A percentile compares a stretch with the other conserved stretches of the same genome.
Conservation (phyloP, 2,113 vertebrate species). For the Tenebrosternarchus preto region DNA sequence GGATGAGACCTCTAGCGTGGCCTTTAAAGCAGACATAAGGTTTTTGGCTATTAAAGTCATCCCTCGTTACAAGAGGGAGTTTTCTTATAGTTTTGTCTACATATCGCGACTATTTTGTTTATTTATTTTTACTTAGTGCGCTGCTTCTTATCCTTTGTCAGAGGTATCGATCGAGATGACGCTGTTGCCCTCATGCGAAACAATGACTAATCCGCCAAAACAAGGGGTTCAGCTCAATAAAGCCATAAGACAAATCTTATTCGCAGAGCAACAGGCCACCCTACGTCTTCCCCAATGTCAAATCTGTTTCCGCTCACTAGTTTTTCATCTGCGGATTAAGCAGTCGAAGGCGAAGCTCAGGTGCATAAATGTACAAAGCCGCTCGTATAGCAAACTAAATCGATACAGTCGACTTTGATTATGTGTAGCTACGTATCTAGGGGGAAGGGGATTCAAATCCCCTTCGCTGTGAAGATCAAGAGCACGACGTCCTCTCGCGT, state of each 20-base stretch:
- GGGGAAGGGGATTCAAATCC: constrained; percentile 56
- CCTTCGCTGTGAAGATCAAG: constrained; percentile 24
- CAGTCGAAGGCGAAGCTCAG: constrained; percentile 32
- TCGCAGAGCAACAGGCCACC: constrained; percentile 31
- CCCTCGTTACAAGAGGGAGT: constrained; percentile 22
- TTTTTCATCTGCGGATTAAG: constrained; percentile 41
- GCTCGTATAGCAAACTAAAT: constrained; percentile 33
- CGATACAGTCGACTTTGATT: constrained; percentile 54
- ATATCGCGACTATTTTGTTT: background rate
- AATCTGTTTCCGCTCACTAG: constrained; percentile 41
- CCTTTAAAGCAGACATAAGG: background rate
- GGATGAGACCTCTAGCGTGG: constrained; percentile 19
- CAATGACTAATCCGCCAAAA: constrained; percentile 47
- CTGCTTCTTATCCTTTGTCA: constrained; percentile 22
- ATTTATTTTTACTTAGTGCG: constrained; percentile 10
- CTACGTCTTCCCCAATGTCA: constrained; percentile 33
- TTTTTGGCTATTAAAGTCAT: background rate
- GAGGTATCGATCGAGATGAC: constrained; percentile 37
- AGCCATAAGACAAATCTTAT: constrained; percentile 41
- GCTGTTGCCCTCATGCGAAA: background rate
- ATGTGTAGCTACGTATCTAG: constrained; percentile 49
- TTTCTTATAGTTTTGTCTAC: constrained; percentile 19
- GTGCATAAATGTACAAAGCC: constrained; percentile 42
- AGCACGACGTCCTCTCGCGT: constrained; percentile 36
- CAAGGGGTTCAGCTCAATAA: constrained; percentile 49